Evolutionary conservation across 53 echinoderm and acorn worm genomes (phyloP), one percentile per base, ranked within the genome.

Genomic region (Arbacia lixula): DNA sequence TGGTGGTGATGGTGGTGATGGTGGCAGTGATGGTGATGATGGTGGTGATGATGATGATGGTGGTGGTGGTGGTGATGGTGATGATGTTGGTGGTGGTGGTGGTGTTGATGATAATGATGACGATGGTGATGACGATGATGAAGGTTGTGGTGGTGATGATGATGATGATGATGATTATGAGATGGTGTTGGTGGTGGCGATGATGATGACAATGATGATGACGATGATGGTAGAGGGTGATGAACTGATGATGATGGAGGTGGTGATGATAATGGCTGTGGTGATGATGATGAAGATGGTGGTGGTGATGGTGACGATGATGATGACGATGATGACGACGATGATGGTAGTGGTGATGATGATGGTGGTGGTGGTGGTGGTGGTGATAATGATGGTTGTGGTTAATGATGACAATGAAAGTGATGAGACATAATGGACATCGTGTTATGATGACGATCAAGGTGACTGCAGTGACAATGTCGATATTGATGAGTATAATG

Each of bases 121-220:
- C 22, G 22, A 26, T 25, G 5, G 34, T 62, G 32, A 24, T 62
- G 32, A 0, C 17, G 32, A 62, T 62, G 32, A 31, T 58, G 63
- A 32, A 33, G 63, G 35, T 3, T 12, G 17, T 31, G 63, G 12
- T 62, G 63, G 0, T 62, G 6, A 32, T 31, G 63, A 62, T n/a
- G 58, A 57, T 12, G 63, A 32, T 6, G 32, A 28, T 0, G 63
- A 62, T 32, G 32, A 62, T 2, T 16, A 32, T 32, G 14, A 17
- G 62, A 6, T 62, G 33, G 19, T 62, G 32, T 16, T 62, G 0
- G 17, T 31, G 5, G 35, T 62, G 63, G 35, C 35, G 5, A 31
- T 31, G 32, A 62, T 62, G 32, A 62, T 62, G 31, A 62, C 35
- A 19, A 62, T 31, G 58, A 62, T 30, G 62, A 62, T 29, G 33